phyloP scores from a whole-genome alignment of 2,113 vertebrate species.

The Dromiciops gliroides region DNA sequence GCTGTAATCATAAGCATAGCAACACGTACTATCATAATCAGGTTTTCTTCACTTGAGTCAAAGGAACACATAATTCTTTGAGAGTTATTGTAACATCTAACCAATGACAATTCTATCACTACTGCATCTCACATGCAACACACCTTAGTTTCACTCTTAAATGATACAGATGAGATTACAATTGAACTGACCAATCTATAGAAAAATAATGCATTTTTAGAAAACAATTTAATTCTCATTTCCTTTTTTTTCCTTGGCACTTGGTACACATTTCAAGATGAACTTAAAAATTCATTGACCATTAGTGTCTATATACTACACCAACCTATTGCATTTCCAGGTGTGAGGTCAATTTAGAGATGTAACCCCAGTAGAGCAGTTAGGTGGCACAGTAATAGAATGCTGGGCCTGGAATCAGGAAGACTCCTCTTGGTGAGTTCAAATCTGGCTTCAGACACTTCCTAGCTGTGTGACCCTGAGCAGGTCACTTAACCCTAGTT shows the following conservation, averaged over 20 bases:
- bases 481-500: too few relatives aligned
- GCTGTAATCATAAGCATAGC: constrained; percentile 10
- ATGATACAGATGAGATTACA: neutral
- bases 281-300: constrained; percentile 5
- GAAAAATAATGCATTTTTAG: neutral
- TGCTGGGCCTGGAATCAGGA: too few relatives aligned
- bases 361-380: neutral
- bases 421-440: too few relatives aligned
- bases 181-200: neutral
- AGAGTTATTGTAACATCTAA: constrained; percentile 11
- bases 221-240: neutral
- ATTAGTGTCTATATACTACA: neutral
- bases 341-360: neutral
- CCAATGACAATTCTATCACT: neutral
- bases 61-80: constrained; percentile 14
- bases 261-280: constrained; percentile 27
- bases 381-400: neutral
- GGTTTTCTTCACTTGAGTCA: neutral
- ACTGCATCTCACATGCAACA: constrained; percentile 58
- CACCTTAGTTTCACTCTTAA: neutral
- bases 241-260: constrained; percentile 39
- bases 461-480: too few relatives aligned
- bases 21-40: neutral
- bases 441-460: too few relatives aligned
- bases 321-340: neutral